These are phyloP conservation scores for Chaetorhynchus papuensis DNA, from an alignment of 2,113 vertebrate genomes.

Conservation along the genomic window DNA sequence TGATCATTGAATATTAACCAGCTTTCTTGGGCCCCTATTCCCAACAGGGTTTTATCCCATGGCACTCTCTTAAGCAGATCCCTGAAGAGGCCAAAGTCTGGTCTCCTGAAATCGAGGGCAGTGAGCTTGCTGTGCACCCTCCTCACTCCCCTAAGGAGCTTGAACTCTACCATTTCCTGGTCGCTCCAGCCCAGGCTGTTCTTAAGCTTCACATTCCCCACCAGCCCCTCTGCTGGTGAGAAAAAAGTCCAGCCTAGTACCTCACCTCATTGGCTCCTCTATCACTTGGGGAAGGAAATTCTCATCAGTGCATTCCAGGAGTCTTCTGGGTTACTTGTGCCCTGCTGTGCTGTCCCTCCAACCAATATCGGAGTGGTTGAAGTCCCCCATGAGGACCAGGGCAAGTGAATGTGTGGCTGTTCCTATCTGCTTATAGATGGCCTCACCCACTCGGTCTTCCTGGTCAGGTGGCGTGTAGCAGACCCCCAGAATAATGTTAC, in stretches of 20 bases:
- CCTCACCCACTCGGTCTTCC: accelerated
- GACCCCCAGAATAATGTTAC: neutral
- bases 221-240: neutral
- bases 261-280: neutral
- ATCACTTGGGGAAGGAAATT: neutral
- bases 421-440: neutral
- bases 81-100: neutral
- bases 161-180: neutral
- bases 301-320: neutral
- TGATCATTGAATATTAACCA: neutral
- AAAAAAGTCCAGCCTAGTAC: neutral
- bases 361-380: neutral
- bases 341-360: neutral
- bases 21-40: neutral
- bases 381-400: neutral
- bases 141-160: neutral
- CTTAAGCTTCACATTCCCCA: neutral
- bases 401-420: neutral
- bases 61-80: neutral
- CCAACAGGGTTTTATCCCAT: neutral
- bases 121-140: neutral
- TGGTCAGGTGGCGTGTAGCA: neutral
- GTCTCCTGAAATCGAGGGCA: neutral
- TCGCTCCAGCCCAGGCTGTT: neutral
- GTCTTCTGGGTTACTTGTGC: neutral